Conservation (phyloP, 2,797 vertebrate species). For the Todus mexicanus region DNA sequence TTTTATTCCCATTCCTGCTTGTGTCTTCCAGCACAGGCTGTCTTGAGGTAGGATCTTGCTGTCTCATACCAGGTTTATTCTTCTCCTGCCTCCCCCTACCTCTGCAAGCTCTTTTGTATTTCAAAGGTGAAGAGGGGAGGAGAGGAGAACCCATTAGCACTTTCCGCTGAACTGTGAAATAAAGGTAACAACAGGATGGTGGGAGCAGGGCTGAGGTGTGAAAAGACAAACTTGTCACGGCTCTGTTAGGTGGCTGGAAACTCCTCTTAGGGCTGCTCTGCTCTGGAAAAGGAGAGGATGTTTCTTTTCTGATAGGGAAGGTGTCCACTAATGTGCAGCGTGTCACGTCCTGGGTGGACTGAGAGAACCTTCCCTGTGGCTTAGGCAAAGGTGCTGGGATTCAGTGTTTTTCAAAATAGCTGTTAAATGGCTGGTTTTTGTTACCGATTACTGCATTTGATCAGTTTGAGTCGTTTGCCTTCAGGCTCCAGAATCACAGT, state of each 20-base stretch:
- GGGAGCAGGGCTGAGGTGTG: neutral
- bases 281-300: neutral
- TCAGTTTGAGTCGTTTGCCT: neutral
- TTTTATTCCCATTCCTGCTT: neutral
- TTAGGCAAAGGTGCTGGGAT: neutral
- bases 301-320: neutral
- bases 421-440: neutral
- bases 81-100: neutral
- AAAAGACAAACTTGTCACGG: neutral
- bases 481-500: neutral
- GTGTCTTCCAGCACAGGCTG: neutral
- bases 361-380: neutral
- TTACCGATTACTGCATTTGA: neutral
- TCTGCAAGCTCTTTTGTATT: neutral
- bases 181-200: neutral
- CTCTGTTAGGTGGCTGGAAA: neutral
- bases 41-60: neutral
- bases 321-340: rapidly evolving
- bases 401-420: neutral
- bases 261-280: neutral
- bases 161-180: neutral
- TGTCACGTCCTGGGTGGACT: neutral
- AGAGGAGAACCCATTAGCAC: neutral
- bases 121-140: neutral
- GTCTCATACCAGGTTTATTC: neutral